These are phyloP conservation scores for Drosophila bocqueti DNA, from an alignment of 1,140 invertebrate species.

Conservation along the genomic window DNA sequence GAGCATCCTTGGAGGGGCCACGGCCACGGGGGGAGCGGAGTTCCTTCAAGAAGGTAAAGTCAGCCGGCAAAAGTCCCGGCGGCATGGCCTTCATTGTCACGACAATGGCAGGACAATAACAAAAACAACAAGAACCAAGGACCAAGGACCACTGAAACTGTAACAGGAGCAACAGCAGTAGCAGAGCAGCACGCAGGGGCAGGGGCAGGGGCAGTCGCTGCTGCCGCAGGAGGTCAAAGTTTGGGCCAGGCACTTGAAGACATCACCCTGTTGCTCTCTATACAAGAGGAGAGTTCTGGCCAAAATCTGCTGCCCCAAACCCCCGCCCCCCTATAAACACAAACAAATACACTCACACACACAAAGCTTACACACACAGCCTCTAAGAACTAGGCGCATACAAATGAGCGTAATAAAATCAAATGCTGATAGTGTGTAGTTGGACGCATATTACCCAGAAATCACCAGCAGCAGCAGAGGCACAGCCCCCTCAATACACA, in stretches of 20 bases:
- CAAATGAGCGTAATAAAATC: slow-evolving; percentile 82
- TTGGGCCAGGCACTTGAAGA: slow-evolving; percentile 28
- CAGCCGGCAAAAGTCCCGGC: slow-evolving; percentile 71
- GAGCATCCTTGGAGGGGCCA: slow-evolving; percentile 1
- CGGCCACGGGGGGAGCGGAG: neutral
- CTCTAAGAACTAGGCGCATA: slow-evolving; percentile 50
- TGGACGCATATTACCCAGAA: slow-evolving; percentile 71
- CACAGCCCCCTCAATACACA: slow-evolving; percentile 11
- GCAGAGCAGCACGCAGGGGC: neutral
- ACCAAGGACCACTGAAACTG: neutral
- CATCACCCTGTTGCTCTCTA: slow-evolving; percentile 31
- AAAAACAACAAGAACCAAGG: neutral
- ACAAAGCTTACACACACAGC: neutral
- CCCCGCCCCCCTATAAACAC: no score
- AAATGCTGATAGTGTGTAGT: slow-evolving; percentile 79
- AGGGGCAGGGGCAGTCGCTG: slow-evolving; percentile 17
- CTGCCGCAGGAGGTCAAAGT: slow-evolving; percentile 58
- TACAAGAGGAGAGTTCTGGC: neutral
- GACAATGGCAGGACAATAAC: slow-evolving; percentile 18
- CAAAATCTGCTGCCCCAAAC: neutral
- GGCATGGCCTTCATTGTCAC: slow-evolving; percentile 71
- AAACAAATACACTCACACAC: neutral
- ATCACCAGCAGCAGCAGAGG: slow-evolving; percentile 15
- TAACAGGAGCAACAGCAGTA: slow-evolving; percentile 15
- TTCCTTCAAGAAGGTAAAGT: slow-evolving; percentile 1